Evolutionary conservation across 1,140 invertebrate species (phyloP).

Genomic region (Drosophila funebris): DNA sequence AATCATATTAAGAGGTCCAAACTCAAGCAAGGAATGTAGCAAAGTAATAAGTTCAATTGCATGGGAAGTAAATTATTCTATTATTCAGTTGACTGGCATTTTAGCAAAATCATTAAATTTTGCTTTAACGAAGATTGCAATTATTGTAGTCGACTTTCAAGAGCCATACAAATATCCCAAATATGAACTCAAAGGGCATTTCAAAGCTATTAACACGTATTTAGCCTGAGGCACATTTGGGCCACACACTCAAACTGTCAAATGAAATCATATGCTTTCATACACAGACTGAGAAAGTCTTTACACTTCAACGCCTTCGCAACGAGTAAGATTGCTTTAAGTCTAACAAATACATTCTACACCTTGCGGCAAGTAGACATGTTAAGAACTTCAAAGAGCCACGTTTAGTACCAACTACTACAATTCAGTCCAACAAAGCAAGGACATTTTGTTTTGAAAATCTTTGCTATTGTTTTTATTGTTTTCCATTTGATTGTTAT

Average conservation of each 20-base stretch:
- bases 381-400: conserved; percentile 43
- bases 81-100: too few species aligned
- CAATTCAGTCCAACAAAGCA: not conserved
- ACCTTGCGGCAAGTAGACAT: conserved; percentile 48
- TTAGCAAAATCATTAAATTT: too few species aligned
- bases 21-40: too few species aligned
- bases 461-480: conserved; percentile 15
- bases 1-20: too few species aligned
- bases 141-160: too few species aligned
- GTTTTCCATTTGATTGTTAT: conserved; percentile 35
- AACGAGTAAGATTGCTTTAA: not conserved
- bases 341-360: conserved; percentile 52
- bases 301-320: conserved; percentile 56
- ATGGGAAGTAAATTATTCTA: too few species aligned
- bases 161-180: too few species aligned
- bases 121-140: too few species aligned
- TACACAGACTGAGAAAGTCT: not conserved
- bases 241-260: not conserved
- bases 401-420: not conserved
- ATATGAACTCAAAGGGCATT: conserved; percentile 44
- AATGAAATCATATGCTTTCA: conserved; percentile 9
- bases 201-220: conserved; percentile 31
- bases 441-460: conserved; percentile 45
- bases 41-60: too few species aligned
- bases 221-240: conserved; percentile 19